Evolutionary conservation across 2,888 invertebrate species (phyloP).

Genomic region (Mamestra brassicae): DNA sequence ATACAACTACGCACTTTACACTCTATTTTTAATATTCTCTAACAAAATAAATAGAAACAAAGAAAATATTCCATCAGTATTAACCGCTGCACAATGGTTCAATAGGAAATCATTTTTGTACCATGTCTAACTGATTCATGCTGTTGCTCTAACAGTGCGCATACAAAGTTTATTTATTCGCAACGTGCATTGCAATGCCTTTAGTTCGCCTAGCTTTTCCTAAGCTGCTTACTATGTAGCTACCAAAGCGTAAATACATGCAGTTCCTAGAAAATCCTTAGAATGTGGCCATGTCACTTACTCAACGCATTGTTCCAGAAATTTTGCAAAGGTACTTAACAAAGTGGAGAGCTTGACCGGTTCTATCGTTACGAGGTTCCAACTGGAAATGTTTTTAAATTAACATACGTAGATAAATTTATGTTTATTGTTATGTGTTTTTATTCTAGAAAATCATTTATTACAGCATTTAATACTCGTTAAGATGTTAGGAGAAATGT

Average conservation of each 20-base stretch:
- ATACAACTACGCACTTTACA: too few relatives aligned
- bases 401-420: neutral
- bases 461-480: neutral
- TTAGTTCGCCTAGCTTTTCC: slow-evolving; percentile 2
- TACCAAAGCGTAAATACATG: neutral
- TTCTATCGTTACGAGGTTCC: neutral
- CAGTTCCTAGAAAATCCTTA: slow-evolving; percentile 13
- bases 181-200: slow-evolving; percentile 1
- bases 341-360: neutral
- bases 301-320: slow-evolving; percentile 32
- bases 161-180: neutral
- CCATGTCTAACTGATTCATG: neutral
- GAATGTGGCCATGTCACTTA: slow-evolving; percentile 7
- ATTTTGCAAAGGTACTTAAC: slow-evolving; percentile 4
- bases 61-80: neutral
- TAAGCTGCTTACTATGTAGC: slow-evolving; percentile 1
- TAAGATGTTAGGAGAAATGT: neutral
- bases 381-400: slow-evolving; percentile 10
- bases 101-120: neutral
- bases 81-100: neutral
- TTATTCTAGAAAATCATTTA: neutral
- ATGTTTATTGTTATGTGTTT: neutral
- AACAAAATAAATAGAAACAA: neutral
- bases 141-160: neutral
- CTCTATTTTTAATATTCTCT: too few relatives aligned